These are phyloP conservation scores for Temnothorax nylanderi DNA, from an alignment of 1,140 invertebrate species.

Conservation along the genomic window DNA sequence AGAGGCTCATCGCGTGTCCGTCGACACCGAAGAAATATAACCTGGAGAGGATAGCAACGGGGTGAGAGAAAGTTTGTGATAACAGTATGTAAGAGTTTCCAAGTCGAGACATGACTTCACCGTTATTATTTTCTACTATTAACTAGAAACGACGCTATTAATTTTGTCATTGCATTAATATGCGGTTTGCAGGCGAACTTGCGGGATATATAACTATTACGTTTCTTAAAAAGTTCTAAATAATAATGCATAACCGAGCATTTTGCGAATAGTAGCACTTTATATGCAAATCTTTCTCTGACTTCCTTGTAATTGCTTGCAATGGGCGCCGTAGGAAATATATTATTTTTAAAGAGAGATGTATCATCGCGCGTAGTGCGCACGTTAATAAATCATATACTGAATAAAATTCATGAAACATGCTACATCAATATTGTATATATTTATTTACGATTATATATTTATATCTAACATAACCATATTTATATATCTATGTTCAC, in stretches of 20 bases:
- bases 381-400: background rate
- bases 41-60: constrained; percentile 32
- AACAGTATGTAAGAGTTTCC: constrained; percentile 69
- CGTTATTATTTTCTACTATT: constrained; percentile 57
- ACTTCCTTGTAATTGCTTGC: constrained; percentile 36
- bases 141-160: constrained; percentile 65
- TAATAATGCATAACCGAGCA: constrained; percentile 7
- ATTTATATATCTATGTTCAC: background rate
- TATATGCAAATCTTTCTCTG: constrained; percentile 39
- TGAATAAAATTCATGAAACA: background rate
- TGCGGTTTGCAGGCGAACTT: constrained; percentile 42
- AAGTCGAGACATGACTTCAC: constrained; percentile 46
- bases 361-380: background rate
- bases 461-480: background rate
- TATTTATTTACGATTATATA: background rate
- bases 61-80: constrained; percentile 57
- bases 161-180: constrained; percentile 54
- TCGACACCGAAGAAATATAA: constrained; percentile 71
- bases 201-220: constrained; percentile 44
- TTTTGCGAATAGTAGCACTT: constrained; percentile 48
- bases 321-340: background rate
- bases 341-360: constrained; percentile 41
- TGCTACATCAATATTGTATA: constrained; percentile 2
- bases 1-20: constrained; percentile 67
- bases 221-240: constrained; percentile 46